Evolutionary conservation across 2,888 invertebrate genomes (phyloP).

Genomic region (Euclidia mi): DNA sequence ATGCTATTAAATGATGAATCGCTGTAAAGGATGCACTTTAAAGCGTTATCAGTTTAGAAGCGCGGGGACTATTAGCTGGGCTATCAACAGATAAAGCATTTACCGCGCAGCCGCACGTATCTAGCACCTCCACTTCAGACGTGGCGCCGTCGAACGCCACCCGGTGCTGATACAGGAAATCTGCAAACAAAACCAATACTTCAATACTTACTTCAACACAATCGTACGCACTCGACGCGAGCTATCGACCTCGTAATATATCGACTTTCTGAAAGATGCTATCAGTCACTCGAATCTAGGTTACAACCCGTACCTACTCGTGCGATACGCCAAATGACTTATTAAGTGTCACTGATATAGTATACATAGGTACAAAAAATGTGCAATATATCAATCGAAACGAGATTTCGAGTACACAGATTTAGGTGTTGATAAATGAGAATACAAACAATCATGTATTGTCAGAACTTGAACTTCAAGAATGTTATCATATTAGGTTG

Average conservation of each 20-base stretch:
- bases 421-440: slow-evolving; percentile 36
- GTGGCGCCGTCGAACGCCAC: slow-evolving; percentile 94
- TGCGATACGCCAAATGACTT: slow-evolving; percentile 63
- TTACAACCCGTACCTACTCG: slow-evolving; percentile 64
- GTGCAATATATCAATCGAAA: slow-evolving; percentile 41
- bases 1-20: slow-evolving; percentile 12
- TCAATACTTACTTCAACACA: slow-evolving; percentile 48
- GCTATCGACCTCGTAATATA: slow-evolving; percentile 57
- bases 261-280: slow-evolving; percentile 67
- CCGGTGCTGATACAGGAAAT: slow-evolving; percentile 94
- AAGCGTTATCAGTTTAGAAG: slow-evolving; percentile 22
- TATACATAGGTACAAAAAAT: slow-evolving; percentile 30
- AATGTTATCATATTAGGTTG: no score
- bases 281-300: slow-evolving; percentile 73
- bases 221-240: slow-evolving; percentile 44
- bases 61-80: slow-evolving; percentile 34
- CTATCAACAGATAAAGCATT: slow-evolving; percentile 71
- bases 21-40: slow-evolving; percentile 12
- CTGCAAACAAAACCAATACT: slow-evolving; percentile 81
- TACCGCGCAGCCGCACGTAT: slow-evolving; percentile 95
- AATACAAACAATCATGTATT: neutral
- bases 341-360: slow-evolving; percentile 52
- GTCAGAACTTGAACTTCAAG: no score
- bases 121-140: slow-evolving; percentile 94
- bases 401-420: slow-evolving; percentile 37